Conservation (phyloP, 2,113 vertebrate genomes). For the Sarotherodon lohbergeri region DNA sequence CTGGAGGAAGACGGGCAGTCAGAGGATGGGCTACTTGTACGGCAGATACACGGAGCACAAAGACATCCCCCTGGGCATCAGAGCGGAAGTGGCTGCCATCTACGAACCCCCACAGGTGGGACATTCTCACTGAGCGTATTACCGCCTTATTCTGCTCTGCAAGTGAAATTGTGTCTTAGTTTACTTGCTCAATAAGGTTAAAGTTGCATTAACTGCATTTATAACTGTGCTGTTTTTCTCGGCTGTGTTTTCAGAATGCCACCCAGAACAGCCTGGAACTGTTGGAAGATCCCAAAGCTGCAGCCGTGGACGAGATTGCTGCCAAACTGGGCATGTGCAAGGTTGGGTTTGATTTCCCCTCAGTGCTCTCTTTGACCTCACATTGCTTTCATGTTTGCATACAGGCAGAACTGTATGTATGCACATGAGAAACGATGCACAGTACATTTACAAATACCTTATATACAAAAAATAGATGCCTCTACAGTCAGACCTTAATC, state of each 20-base stretch:
- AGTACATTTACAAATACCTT: background rate
- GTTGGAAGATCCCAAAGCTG: conserved; percentile 91
- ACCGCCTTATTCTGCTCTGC: fast-evolving
- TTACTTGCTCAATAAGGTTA: background rate
- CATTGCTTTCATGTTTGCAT: background rate
- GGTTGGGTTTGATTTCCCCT: conserved; percentile 54
- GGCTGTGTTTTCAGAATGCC: conserved; percentile 76
- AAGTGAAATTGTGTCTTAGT: background rate
- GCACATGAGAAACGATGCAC: background rate
- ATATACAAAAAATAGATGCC: background rate
- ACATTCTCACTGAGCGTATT: fast-evolving
- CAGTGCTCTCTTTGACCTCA: background rate
- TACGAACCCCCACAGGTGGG: conserved; percentile 96
- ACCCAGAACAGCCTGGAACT: conserved; percentile 95
- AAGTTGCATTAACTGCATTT: background rate
- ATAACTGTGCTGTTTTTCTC: background rate
- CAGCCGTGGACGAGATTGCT: conserved; percentile 92
- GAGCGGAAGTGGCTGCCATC: conserved; percentile 94
- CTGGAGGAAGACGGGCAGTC: conserved; percentile 97
- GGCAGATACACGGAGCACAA: conserved; percentile 95
- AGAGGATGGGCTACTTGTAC: conserved; percentile 91
- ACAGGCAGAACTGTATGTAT: background rate
- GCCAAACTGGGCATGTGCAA: conserved; percentile 93
- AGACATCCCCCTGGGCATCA: conserved; percentile 94
- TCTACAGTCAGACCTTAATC: background rate